A percentile compares a stretch with the other conserved stretches of the same genome.
phyloP scores from a whole-genome alignment of 2,888 invertebrate species.

The Drosophila sordidula region DNA sequence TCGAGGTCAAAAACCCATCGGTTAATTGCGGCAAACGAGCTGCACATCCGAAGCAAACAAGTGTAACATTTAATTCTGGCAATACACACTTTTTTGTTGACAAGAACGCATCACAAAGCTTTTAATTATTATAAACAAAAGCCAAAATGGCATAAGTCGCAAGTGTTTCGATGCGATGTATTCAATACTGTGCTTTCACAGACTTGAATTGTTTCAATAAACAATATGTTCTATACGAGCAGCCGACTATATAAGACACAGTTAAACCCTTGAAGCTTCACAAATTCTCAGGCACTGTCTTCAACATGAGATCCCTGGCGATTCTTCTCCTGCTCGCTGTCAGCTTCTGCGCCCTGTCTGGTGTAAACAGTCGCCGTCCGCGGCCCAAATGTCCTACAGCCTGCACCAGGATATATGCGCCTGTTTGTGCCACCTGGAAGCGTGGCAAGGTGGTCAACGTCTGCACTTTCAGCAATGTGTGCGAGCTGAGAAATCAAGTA shows the following conservation, averaged over 20 bases:
- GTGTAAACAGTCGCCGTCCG: too few species aligned
- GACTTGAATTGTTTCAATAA: neutral
- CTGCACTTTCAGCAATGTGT: constrained; percentile 38
- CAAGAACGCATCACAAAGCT: neutral
- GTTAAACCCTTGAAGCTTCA: neutral
- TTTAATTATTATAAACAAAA: constrained; percentile 2
- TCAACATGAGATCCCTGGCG: constrained; percentile 30
- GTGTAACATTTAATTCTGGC: constrained; percentile 33
- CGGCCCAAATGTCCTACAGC: neutral
- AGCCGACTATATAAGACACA: constrained; percentile 37
- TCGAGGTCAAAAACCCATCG: constrained; percentile 62
- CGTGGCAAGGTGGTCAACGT: neutral
- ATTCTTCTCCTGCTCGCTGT: constrained; percentile 1
- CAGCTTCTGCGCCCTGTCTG: neutral
- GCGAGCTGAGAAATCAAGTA: constrained; percentile 5
- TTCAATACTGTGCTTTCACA: neutral
- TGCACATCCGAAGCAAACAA: constrained; percentile 28
- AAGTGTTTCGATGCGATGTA: neutral
- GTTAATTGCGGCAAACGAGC: constrained; percentile 44
- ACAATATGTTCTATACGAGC: neutral
- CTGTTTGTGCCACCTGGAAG: constrained; percentile 28
- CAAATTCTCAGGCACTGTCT: neutral
- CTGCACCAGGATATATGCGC: neutral
- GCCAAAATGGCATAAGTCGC: neutral
- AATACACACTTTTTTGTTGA: neutral